Percentiles rank a stretch among this genome's conserved stretches.
These are phyloP conservation scores for Desmodus rotundus DNA, from an alignment of 2,113 vertebrate genomes.

Conservation along the genomic window DNA sequence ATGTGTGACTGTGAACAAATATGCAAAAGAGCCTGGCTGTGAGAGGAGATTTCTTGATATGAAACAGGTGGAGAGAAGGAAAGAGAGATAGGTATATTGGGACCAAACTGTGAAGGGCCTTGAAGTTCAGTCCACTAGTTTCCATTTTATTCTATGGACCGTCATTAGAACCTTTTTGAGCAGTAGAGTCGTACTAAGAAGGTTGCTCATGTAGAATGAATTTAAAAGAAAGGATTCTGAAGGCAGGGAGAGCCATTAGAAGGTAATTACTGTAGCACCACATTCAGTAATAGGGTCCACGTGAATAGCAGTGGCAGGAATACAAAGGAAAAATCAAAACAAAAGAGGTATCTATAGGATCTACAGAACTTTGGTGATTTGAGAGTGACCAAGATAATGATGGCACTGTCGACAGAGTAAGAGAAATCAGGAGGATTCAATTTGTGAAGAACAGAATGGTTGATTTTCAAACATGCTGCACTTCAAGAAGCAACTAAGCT, in stretches of 20 bases:
- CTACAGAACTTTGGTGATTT: neutral
- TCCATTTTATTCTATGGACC: neutral
- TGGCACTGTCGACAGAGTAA: neutral
- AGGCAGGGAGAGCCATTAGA: neutral
- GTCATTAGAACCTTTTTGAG: neutral
- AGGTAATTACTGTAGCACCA: neutral
- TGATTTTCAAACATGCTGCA: neutral
- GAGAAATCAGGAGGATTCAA: neutral
- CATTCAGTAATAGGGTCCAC: neutral
- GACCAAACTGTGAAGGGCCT: neutral
- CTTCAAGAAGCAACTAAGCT: neutral
- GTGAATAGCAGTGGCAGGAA: neutral
- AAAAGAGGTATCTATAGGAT: neutral
- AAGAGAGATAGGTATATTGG: neutral
- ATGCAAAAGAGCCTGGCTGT: neutral
- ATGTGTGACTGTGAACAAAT: neutral
- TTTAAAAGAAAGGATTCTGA: neutral
- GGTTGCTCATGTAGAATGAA: neutral
- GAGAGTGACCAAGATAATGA: neutral
- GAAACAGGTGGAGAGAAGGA: neutral
- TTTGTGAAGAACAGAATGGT: neutral
- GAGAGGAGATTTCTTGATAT: neutral
- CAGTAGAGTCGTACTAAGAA: neutral
- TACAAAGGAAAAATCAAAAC: neutral
- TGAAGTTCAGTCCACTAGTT: neutral